These are phyloP conservation scores for Allacma fusca DNA, from an alignment of 2,888 invertebrate species.

Conservation along the genomic window DNA sequence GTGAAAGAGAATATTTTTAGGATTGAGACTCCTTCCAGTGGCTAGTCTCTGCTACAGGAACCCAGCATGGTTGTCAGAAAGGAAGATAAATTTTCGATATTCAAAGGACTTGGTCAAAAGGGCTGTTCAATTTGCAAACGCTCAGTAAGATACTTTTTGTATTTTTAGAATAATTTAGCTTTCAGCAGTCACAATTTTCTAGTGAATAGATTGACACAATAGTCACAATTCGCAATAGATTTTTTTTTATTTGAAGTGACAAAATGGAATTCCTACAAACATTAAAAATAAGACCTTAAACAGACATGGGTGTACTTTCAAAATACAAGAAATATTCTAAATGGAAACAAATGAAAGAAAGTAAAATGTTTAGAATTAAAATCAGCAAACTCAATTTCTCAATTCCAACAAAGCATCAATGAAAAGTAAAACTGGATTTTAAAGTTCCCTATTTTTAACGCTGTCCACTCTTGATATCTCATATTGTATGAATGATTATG, in stretches of 20 bases:
- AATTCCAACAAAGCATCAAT: too few relatives aligned
- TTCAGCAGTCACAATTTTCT: neutral
- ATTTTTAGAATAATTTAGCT: neutral
- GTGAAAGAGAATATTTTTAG: neutral
- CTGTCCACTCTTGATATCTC: too few relatives aligned
- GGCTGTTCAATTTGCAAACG: conserved; percentile 1
- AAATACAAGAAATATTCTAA: too few relatives aligned
- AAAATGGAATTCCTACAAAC: neutral
- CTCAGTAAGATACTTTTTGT: neutral
- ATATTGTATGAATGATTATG: too few relatives aligned
- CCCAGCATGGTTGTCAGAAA: neutral
- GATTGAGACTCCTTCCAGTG: neutral
- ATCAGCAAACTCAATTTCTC: too few relatives aligned
- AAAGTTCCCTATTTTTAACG: too few relatives aligned
- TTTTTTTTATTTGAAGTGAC: neutral
- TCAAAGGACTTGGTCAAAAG: conserved; percentile 31
- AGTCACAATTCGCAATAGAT: neutral
- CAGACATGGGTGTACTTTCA: too few relatives aligned
- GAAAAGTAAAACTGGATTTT: too few relatives aligned
- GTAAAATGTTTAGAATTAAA: too few relatives aligned
- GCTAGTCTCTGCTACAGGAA: neutral
- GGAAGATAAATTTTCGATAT: neutral
- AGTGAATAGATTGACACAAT: neutral
- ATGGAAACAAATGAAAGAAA: too few relatives aligned
- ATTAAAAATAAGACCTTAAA: neutral